A percentile compares a stretch with the other conserved stretches of the same genome.
Conservation (phyloP, 2,797 vertebrate genomes). For the Coendou prehensilis region DNA sequence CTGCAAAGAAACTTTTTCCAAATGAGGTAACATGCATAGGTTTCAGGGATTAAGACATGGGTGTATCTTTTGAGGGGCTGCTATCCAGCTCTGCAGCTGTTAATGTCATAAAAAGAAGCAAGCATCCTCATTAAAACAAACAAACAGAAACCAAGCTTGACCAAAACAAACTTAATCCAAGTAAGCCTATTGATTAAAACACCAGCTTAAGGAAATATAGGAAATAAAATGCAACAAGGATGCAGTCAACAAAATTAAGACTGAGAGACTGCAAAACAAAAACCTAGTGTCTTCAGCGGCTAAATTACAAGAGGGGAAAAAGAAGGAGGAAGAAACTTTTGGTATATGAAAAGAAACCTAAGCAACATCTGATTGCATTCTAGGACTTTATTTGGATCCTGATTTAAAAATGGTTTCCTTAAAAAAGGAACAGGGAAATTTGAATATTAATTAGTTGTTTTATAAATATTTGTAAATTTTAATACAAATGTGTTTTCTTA, state of each 20-base stretch:
- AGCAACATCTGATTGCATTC: neutral
- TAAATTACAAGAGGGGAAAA: neutral
- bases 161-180: neutral
- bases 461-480: slow-evolving; percentile 17
- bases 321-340: neutral
- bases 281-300: slow-evolving; percentile 4
- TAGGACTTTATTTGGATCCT: neutral
- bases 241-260: slow-evolving; percentile 24
- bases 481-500: neutral
- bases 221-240: neutral
- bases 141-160: neutral
- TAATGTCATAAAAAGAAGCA: neutral
- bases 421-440: neutral
- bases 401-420: neutral
- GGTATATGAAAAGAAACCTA: slow-evolving; percentile 1
- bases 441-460: neutral
- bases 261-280: neutral
- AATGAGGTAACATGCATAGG: slow-evolving; percentile 13
- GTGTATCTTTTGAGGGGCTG: neutral
- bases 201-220: neutral
- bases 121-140: neutral
- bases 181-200: neutral
- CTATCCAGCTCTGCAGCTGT: neutral
- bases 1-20: slow-evolving; percentile 1
- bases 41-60: neutral